Percentiles rank a stretch among this genome's conserved stretches.
Conservation (phyloP, 2,888 invertebrate species). For the Flexamia atlantica region DNA sequence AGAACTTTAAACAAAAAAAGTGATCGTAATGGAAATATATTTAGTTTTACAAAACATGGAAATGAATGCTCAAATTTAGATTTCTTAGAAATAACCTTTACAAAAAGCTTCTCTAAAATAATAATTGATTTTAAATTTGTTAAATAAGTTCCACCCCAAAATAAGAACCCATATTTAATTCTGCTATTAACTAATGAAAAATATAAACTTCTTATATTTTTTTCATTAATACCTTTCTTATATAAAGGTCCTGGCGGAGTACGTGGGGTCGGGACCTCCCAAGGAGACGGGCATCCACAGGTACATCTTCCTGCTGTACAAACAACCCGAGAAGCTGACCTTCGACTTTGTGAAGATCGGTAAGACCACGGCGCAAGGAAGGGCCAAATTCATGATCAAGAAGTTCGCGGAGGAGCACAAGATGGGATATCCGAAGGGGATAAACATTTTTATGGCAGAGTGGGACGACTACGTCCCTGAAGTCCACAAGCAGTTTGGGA, state of each 20-base stretch:
- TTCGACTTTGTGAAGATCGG: conserved; percentile 76
- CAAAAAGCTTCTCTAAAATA: too few relatives aligned
- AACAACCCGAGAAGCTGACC: conserved; percentile 80
- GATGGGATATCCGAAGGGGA: conserved; percentile 89
- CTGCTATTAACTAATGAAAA: too few relatives aligned
- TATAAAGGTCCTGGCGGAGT: conserved; percentile 2
- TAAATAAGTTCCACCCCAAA: too few relatives aligned
- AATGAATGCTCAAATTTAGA: too few relatives aligned
- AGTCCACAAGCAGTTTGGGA: conserved; percentile 72
- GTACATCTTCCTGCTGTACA: conserved; percentile 87
- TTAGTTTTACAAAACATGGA: too few relatives aligned
- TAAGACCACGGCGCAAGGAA: conserved; percentile 74
- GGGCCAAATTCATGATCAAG: conserved; percentile 79
- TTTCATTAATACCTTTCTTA: too few relatives aligned
- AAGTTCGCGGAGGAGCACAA: conserved; percentile 89
- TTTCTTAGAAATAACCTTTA: too few relatives aligned
- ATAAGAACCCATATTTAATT: too few relatives aligned
- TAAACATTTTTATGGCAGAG: conserved; percentile 91
- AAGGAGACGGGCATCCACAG: conserved; percentile 80
- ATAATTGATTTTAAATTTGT: too few relatives aligned
- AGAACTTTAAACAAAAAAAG: too few relatives aligned
- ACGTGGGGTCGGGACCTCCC: conserved; percentile 11
- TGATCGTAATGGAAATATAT: too few relatives aligned
- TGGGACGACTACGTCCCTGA: conserved; percentile 81
- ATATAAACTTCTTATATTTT: too few relatives aligned